phyloP scores from a whole-genome alignment of 2,113 vertebrate species.

The Centropristis striata region DNA sequence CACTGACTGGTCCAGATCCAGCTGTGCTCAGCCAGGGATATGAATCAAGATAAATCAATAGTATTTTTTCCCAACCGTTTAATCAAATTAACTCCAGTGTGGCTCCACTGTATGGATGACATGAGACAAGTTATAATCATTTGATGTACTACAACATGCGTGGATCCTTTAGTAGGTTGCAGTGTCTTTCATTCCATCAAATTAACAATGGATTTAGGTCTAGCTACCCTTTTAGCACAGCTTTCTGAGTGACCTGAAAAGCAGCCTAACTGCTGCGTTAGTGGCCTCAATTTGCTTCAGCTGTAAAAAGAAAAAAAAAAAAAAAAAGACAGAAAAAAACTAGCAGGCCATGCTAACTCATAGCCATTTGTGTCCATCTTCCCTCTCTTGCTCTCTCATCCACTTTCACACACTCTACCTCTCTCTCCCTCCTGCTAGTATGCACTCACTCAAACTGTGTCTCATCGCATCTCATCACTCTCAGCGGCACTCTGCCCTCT shows the following conservation, averaged over 20 bases:
- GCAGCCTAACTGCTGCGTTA: slow-evolving; percentile 68
- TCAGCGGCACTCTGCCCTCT: slow-evolving; percentile 73
- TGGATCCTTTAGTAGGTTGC: slow-evolving; percentile 44
- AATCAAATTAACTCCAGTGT: slow-evolving; percentile 42
- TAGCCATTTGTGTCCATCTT: slow-evolving; percentile 71
- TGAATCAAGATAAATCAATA: slow-evolving; percentile 56
- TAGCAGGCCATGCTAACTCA: slow-evolving; percentile 61
- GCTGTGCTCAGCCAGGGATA: slow-evolving; percentile 5
- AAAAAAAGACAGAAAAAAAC: neutral
- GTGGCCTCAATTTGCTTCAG: slow-evolving; percentile 77
- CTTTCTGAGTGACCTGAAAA: slow-evolving; percentile 78
- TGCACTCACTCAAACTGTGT: slow-evolving; percentile 80
- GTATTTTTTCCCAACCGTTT: slow-evolving; percentile 35
- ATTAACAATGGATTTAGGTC: slow-evolving; percentile 74
- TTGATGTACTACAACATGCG: slow-evolving; percentile 30
- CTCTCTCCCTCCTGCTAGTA: slow-evolving; percentile 64
- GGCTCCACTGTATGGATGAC: slow-evolving; percentile 1
- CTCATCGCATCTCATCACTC: slow-evolving; percentile 81
- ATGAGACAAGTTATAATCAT: slow-evolving; percentile 42
- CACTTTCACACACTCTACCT: slow-evolving; percentile 63
- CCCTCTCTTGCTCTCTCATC: slow-evolving; percentile 60
- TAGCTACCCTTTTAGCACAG: slow-evolving; percentile 65
- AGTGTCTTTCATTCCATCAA: slow-evolving; percentile 62
- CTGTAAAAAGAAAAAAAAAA: slow-evolving; percentile 41
- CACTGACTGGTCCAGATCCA: slow-evolving; percentile 1